phyloP scores from a whole-genome alignment of 2,888 invertebrate species.

The Laothoe populi region DNA sequence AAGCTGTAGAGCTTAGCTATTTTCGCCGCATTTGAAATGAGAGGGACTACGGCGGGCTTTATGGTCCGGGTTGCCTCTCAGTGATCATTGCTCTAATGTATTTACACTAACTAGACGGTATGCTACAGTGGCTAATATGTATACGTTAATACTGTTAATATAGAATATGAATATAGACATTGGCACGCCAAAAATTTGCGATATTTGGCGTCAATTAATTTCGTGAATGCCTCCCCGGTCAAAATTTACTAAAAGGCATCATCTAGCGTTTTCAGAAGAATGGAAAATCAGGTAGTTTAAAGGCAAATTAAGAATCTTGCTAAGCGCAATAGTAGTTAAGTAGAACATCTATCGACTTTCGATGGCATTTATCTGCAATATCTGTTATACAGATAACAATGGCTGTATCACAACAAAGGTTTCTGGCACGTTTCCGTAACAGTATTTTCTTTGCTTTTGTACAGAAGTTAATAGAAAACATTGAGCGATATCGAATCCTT shows the following conservation, averaged over 20 bases:
- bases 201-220: background rate
- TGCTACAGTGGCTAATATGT: background rate
- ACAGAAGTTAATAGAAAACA: constrained; percentile 66
- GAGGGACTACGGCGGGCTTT: constrained; percentile 4
- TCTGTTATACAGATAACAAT: constrained; percentile 62
- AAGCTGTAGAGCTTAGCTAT: constrained; percentile 18
- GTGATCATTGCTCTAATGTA: constrained; percentile 19
- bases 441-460: constrained; percentile 69
- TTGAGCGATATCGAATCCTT: constrained; percentile 63
- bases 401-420: constrained; percentile 68
- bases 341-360: constrained; percentile 41
- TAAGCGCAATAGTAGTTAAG: constrained; percentile 18
- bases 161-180: background rate
- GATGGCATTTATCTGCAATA: constrained; percentile 58
- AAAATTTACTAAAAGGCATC: constrained; percentile 19
- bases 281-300: constrained; percentile 8
- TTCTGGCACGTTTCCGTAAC: constrained; percentile 72
- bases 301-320: constrained; percentile 21
- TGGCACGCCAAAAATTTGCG: background rate
- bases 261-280: constrained; percentile 4
- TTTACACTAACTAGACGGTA: constrained; percentile 11
- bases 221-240: constrained; percentile 6
- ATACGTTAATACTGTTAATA: background rate
- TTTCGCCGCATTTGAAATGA: constrained; percentile 24
- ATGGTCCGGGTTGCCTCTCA: background rate